Evolutionary conservation across 2,113 vertebrate genomes (phyloP).

Genomic region (Puntigrus tetrazona): DNA sequence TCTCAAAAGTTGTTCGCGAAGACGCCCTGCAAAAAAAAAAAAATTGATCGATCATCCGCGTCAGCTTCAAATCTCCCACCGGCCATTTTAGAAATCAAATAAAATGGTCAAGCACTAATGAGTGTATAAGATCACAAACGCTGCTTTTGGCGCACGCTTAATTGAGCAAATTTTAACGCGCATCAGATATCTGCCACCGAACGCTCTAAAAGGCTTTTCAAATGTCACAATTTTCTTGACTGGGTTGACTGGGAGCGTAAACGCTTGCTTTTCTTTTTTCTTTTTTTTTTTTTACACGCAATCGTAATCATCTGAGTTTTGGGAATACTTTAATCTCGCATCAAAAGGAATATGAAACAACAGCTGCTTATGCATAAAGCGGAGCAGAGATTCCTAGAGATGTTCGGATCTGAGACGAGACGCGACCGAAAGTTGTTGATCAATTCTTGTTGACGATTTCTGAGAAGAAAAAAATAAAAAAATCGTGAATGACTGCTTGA

Average conservation of each 20-base stretch:
- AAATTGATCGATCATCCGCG: too few relatives aligned
- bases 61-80: not conserved
- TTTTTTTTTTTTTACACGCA: not conserved
- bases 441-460: not conserved
- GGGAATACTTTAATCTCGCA: not conserved
- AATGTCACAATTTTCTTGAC: not conserved
- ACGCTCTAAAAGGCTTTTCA: not conserved
- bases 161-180: not conserved
- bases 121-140: not conserved
- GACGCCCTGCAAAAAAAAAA: not conserved
- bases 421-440: not conserved
- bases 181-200: not conserved
- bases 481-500: not conserved
- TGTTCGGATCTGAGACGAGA: not conserved
- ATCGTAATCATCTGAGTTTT: conserved; percentile 15
- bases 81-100: not conserved
- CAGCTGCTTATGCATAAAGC: not conserved
- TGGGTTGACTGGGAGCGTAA: not conserved
- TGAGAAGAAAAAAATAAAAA: not conserved
- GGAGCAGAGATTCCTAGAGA: not conserved
- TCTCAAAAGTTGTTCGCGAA: not conserved
- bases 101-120: not conserved
- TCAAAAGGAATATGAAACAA: conserved; percentile 7
- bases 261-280: too few relatives aligned
- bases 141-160: too few relatives aligned